These are phyloP conservation scores for Microcebus ravelobensis DNA, from an alignment of 2,113 vertebrate species.

Conservation along the genomic window DNA sequence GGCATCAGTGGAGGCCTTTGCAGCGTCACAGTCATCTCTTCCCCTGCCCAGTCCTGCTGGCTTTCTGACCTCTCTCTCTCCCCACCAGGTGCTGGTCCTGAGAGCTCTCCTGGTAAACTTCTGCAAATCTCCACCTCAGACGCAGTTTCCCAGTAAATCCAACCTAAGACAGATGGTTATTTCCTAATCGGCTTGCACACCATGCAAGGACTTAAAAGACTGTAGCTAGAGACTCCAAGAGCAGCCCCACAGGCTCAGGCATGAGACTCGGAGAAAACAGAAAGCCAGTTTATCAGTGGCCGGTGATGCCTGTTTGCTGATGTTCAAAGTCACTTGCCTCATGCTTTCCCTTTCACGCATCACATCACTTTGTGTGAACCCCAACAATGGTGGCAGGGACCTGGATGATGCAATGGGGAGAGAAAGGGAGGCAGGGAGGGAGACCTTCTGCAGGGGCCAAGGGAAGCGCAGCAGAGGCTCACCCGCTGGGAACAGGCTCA, in stretches of 20 bases:
- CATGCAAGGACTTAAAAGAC: neutral
- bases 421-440: neutral
- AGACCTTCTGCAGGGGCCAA: neutral
- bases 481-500: neutral
- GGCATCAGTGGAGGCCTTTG: neutral
- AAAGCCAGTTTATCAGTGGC: neutral
- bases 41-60: neutral
- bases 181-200: neutral
- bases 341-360: neutral
- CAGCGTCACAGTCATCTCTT: neutral
- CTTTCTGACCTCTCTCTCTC: neutral
- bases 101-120: neutral
- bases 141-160: neutral
- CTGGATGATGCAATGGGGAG: neutral
- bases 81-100: neutral
- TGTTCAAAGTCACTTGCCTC: neutral
- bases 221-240: neutral
- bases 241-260: neutral
- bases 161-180: neutral
- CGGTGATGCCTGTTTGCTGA: neutral
- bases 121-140: neutral
- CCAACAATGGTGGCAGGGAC: neutral
- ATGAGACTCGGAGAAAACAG: neutral
- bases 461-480: neutral
- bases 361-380: neutral